These are phyloP conservation scores for Podarcis siculus DNA, from an alignment of 2,797 vertebrate genomes.

Conservation along the genomic window DNA sequence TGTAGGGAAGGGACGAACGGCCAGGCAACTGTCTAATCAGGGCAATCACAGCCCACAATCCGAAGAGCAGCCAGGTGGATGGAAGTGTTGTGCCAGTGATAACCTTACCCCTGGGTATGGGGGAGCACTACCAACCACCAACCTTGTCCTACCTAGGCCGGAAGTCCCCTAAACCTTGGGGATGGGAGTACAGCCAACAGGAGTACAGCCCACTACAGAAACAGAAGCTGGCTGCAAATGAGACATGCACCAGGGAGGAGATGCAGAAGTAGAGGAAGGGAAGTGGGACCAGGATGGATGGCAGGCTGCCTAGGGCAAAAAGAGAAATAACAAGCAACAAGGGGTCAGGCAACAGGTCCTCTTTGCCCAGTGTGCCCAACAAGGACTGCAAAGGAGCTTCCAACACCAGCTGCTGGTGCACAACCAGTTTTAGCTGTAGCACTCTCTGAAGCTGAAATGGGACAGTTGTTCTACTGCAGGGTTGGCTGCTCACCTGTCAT, in stretches of 20 bases:
- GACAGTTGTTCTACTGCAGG: neutral
- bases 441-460: neutral
- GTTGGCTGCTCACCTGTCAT: neutral
- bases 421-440: neutral
- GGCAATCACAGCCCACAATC: neutral
- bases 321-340: neutral
- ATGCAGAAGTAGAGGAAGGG: neutral
- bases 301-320: neutral
- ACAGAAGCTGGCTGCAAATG: neutral
- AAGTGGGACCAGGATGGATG: neutral
- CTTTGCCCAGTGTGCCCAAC: neutral
- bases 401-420: too few relatives aligned
- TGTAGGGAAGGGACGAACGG: too few relatives aligned
- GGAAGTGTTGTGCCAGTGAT: neutral
- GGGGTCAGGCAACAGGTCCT: neutral
- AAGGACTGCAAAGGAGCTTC: too few relatives aligned
- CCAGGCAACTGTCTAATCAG: neutral
- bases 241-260: neutral
- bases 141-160: neutral
- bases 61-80: neutral
- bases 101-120: neutral
- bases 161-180: neutral
- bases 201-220: neutral
- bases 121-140: neutral
- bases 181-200: neutral